phyloP scores from a whole-genome alignment of 2,797 vertebrate genomes.

The Danio albolineatus region DNA sequence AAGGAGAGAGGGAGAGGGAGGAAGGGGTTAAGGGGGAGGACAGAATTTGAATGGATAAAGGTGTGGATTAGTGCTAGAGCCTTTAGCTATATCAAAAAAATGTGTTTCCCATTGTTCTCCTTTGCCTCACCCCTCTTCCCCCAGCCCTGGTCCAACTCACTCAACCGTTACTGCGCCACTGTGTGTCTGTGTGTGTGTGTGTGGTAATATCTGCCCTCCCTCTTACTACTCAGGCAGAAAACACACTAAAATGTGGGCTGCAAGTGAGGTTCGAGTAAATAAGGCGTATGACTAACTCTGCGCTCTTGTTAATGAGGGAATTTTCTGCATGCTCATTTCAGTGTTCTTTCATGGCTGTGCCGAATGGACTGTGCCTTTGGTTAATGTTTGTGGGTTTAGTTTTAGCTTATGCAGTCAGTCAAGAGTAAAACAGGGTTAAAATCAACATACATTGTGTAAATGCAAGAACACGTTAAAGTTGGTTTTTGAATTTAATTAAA shows the following conservation, averaged over 20 bases:
- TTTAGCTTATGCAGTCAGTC: neutral
- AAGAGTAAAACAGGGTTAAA: neutral
- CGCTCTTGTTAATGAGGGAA: slow-evolving; percentile 79
- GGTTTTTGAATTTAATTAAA: too few relatives aligned
- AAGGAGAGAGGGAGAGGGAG: slow-evolving; percentile 37
- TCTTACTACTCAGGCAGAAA: slow-evolving; percentile 50
- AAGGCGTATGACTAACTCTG: slow-evolving; percentile 77
- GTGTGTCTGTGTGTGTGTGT: slow-evolving; percentile 51
- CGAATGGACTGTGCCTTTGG: slow-evolving; percentile 61
- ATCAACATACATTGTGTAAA: neutral
- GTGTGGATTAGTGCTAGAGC: slow-evolving; percentile 82
- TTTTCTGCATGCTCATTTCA: slow-evolving; percentile 78
- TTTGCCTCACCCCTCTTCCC: slow-evolving; percentile 68
- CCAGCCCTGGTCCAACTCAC: slow-evolving; percentile 77
- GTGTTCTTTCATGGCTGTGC: slow-evolving; percentile 36
- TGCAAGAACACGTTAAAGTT: too few relatives aligned
- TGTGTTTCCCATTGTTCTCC: slow-evolving; percentile 85
- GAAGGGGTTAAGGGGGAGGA: slow-evolving; percentile 59
- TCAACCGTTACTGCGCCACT: slow-evolving; percentile 77
- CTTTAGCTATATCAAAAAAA: slow-evolving; percentile 86
- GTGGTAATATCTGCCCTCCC: slow-evolving; percentile 58
- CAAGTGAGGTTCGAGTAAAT: slow-evolving; percentile 63
- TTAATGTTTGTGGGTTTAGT: slow-evolving; percentile 63
- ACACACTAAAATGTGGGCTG: slow-evolving; percentile 54
- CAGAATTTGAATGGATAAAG: slow-evolving; percentile 79